Conservation (phyloP, 2,888 invertebrate genomes). For the Bugulina stolonifera region DNA sequence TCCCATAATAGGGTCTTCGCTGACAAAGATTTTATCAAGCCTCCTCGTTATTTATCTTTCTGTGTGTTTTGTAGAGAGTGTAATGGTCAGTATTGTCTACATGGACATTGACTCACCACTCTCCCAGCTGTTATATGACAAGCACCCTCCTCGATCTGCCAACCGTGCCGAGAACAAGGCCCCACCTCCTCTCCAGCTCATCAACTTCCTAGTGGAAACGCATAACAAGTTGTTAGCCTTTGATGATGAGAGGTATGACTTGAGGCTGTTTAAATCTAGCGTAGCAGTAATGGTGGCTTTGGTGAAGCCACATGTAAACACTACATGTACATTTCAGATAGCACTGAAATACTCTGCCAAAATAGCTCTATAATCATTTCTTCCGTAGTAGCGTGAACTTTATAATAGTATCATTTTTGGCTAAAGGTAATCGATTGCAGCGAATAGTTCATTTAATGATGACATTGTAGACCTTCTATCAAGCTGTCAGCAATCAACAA, state of each 20-base stretch:
- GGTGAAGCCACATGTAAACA: too few relatives aligned
- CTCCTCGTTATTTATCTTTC: not conserved
- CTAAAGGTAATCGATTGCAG: too few relatives aligned
- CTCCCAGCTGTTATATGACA: not conserved
- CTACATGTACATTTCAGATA: too few relatives aligned
- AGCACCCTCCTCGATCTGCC: not conserved
- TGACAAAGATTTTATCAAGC: too few relatives aligned
- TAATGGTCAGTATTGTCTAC: not conserved
- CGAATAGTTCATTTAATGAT: too few relatives aligned
- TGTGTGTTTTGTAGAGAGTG: conserved; percentile 8
- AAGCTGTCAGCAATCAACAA: not conserved
- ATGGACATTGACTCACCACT: not conserved
- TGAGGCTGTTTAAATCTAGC: too few relatives aligned
- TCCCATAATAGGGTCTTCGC: too few relatives aligned
- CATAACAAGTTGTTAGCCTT: not conserved
- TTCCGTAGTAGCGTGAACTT: too few relatives aligned
- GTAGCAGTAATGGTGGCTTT: too few relatives aligned
- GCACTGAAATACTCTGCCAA: too few relatives aligned
- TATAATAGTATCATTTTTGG: too few relatives aligned
- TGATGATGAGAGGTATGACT: not conserved
- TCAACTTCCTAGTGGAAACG: not conserved
- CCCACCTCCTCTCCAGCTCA: not conserved
- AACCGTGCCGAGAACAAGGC: not conserved
- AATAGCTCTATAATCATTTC: too few relatives aligned
- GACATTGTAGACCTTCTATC: not conserved